A percentile compares a stretch with the other conserved stretches of the same genome.
These are phyloP conservation scores for Vombatus ursinus DNA, from an alignment of 2,113 vertebrate species.

Conservation along the genomic window DNA sequence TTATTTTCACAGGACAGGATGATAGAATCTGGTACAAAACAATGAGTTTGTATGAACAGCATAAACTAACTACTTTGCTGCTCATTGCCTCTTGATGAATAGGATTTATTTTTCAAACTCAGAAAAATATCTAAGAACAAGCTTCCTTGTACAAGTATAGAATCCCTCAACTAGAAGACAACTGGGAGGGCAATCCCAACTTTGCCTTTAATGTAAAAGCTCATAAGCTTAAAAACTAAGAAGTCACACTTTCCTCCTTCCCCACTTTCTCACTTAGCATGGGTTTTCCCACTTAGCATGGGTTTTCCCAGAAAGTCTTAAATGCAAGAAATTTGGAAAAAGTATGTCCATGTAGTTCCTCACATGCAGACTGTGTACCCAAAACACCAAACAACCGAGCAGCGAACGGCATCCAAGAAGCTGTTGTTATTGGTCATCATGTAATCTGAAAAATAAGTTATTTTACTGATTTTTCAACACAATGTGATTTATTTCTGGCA, in stretches of 20 bases:
- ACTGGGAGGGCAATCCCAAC: not conserved
- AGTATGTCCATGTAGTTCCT: not conserved
- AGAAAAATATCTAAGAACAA: not conserved
- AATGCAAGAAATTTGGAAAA: not conserved
- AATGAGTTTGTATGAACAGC: not conserved
- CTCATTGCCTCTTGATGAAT: not conserved
- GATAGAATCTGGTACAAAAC: not conserved
- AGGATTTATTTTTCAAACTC: not conserved
- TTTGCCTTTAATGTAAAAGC: not conserved
- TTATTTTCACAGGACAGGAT: not conserved
- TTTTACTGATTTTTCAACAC: constrained; percentile 11
- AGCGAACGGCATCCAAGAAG: not conserved
- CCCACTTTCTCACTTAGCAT: not conserved
- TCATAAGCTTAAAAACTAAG: not conserved
- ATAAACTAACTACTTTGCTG: not conserved
- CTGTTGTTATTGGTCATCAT: not conserved
- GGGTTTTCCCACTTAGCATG: not conserved
- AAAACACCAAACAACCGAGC: not conserved
- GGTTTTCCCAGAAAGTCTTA: not conserved
- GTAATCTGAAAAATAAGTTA: constrained; percentile 32
- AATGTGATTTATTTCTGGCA: not conserved
- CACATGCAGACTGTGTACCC: not conserved
- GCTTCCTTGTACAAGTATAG: not conserved
- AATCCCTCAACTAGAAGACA: not conserved
- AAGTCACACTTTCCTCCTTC: not conserved